Conservation (phyloP, 2,797 vertebrate genomes). For the Psittacula derbiana region DNA sequence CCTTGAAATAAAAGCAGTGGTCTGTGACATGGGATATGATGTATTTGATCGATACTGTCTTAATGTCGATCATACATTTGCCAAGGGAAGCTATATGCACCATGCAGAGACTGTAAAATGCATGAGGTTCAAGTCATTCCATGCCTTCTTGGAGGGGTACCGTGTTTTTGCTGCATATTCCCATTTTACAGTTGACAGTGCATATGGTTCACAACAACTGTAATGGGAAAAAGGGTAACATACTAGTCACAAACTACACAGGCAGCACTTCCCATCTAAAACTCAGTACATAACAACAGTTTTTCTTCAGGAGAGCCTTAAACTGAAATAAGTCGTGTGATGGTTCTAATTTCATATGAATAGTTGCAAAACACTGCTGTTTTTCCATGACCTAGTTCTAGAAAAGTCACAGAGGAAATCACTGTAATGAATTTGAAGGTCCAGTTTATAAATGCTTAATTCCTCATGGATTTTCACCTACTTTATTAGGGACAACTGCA, state of each 20-base stretch:
- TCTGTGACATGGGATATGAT: conserved; percentile 30
- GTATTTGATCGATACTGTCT: conserved; percentile 45
- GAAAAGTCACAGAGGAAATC: conserved; percentile 1
- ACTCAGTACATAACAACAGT: background rate
- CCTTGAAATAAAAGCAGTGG: conserved; percentile 28
- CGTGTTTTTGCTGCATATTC: conserved; percentile 93
- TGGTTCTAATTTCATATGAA: background rate
- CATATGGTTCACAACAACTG: conserved; percentile 70
- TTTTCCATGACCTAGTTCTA: conserved; percentile 10
- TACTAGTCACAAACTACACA: background rate
- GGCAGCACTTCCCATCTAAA: background rate
- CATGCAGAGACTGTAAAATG: conserved; percentile 80
- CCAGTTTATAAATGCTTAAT: background rate
- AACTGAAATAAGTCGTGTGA: background rate
- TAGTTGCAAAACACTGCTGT: background rate
- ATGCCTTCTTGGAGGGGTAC: conserved; percentile 91
- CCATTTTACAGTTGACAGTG: conserved; percentile 81
- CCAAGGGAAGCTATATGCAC: conserved; percentile 78
- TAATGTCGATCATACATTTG: conserved; percentile 54
- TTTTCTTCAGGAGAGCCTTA: background rate
- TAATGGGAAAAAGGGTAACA: conserved; percentile 79
- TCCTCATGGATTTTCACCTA: conserved; percentile 22
- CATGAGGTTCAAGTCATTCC: conserved; percentile 81
- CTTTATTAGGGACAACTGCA: background rate
- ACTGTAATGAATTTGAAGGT: background rate